Evolutionary conservation across 2,797 vertebrate species (phyloP).

Genomic region (Uromys caudimaculatus): DNA sequence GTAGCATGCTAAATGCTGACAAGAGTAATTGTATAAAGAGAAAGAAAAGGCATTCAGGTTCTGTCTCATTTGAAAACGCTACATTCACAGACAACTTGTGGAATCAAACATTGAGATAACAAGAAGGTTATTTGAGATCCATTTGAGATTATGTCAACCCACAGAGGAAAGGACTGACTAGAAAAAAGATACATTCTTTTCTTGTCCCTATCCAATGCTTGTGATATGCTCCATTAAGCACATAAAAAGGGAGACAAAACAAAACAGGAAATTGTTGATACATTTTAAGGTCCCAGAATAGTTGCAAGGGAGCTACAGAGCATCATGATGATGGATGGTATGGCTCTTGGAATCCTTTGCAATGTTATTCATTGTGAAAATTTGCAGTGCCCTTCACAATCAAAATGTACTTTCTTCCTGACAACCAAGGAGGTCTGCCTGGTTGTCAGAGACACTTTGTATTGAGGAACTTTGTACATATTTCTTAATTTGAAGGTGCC

Average conservation of each 20-base stretch:
- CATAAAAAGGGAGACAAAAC: slow-evolving; percentile 47
- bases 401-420: neutral
- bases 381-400: neutral
- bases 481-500: neutral
- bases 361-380: neutral
- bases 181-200: slow-evolving; percentile 36
- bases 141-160: slow-evolving; percentile 77
- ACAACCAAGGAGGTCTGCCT: neutral
- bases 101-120: neutral
- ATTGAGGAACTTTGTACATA: neutral
- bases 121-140: slow-evolving; percentile 75
- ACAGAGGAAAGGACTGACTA: slow-evolving; percentile 52
- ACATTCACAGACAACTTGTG: slow-evolving; percentile 38
- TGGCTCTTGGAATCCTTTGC: neutral
- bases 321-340: neutral
- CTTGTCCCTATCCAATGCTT: slow-evolving; percentile 10
- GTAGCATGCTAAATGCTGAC: neutral
- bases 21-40: neutral
- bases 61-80: slow-evolving; percentile 50
- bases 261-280: neutral
- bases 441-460: neutral
- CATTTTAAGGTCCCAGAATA: neutral
- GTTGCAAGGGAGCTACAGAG: neutral
- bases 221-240: slow-evolving; percentile 45
- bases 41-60: slow-evolving; percentile 46